These are phyloP conservation scores for Plusia festucae DNA, from an alignment of 2,888 invertebrate genomes.

Conservation along the genomic window DNA sequence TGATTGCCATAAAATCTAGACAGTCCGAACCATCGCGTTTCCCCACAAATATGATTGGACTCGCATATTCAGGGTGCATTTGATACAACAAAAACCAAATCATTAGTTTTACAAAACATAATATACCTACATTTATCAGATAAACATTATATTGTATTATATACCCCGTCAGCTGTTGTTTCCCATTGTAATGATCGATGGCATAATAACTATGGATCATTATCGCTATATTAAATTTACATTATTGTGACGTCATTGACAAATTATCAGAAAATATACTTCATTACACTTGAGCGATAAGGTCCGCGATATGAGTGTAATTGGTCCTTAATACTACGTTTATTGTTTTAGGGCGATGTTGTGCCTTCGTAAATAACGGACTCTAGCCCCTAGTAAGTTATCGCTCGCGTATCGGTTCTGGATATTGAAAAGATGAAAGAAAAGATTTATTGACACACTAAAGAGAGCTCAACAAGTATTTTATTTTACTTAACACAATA, in stretches of 20 bases:
- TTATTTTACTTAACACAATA: too few relatives aligned
- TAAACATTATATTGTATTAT: constrained; percentile 2
- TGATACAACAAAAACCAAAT: constrained; percentile 9
- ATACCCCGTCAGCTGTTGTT: constrained; percentile 48
- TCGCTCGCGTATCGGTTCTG: too few relatives aligned
- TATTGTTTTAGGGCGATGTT: constrained; percentile 49
- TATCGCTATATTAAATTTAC: constrained; percentile 57
- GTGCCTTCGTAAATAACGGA: constrained; percentile 17
- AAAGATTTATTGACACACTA: too few relatives aligned
- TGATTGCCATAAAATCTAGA: too few relatives aligned
- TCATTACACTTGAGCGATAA: constrained; percentile 57
- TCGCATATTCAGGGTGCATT: too few relatives aligned
- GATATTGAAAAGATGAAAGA: too few relatives aligned
- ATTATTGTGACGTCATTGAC: constrained; percentile 45
- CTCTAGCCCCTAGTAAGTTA: too few relatives aligned
- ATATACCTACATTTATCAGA: background rate
- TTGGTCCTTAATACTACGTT: constrained; percentile 49
- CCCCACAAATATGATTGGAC: too few relatives aligned
- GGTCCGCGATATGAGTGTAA: constrained; percentile 45
- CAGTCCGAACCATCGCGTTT: too few relatives aligned
- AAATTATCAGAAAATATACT: constrained; percentile 59
- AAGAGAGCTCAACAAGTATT: too few relatives aligned
- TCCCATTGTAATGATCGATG: constrained; percentile 57
- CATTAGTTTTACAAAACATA: constrained; percentile 15
- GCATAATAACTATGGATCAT: constrained; percentile 44